Conservation (phyloP, 53 echinoderm and acorn worm species). For the Luidia sarsii region DNA sequence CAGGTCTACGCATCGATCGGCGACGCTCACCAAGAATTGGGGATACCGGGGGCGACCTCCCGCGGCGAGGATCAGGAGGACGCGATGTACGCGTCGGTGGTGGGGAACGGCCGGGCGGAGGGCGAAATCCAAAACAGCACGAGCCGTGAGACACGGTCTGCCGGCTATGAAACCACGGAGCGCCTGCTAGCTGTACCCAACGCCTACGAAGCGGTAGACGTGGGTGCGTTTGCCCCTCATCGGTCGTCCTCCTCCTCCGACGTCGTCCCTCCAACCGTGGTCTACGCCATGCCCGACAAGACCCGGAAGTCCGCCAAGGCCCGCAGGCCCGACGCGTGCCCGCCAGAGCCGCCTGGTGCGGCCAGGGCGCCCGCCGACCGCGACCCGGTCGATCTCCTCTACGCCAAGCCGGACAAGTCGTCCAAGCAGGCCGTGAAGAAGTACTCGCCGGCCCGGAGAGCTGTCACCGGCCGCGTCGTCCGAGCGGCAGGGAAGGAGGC, state of each 20-base stretch:
- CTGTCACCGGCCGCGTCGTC: neutral
- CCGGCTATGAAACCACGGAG: neutral
- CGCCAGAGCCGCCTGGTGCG: too few relatives aligned
- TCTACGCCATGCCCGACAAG: constrained; percentile 12
- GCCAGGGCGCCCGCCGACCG: too few relatives aligned
- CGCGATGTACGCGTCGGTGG: too few relatives aligned
- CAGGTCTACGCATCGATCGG: neutral
- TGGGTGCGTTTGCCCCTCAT: neutral
- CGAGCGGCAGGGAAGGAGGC: neutral
- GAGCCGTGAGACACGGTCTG: too few relatives aligned
- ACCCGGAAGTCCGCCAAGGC: neutral
- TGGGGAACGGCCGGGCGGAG: too few relatives aligned
- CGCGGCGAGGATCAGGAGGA: too few relatives aligned
- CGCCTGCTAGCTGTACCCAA: neutral
- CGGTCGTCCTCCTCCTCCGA: neutral
- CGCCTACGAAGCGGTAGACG: neutral
- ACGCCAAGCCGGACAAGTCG: neutral
- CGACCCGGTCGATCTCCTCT: neutral
- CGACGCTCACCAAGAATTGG: neutral
- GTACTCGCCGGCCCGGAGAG: too few relatives aligned
- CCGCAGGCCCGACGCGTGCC: neutral
- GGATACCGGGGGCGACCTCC: too few relatives aligned
- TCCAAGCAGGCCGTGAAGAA: neutral
- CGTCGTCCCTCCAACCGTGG: neutral
- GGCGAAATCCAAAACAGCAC: too few relatives aligned